These are phyloP conservation scores for Notarius quadriscutis DNA, from an alignment of 2,113 vertebrate species.

Conservation along the genomic window DNA sequence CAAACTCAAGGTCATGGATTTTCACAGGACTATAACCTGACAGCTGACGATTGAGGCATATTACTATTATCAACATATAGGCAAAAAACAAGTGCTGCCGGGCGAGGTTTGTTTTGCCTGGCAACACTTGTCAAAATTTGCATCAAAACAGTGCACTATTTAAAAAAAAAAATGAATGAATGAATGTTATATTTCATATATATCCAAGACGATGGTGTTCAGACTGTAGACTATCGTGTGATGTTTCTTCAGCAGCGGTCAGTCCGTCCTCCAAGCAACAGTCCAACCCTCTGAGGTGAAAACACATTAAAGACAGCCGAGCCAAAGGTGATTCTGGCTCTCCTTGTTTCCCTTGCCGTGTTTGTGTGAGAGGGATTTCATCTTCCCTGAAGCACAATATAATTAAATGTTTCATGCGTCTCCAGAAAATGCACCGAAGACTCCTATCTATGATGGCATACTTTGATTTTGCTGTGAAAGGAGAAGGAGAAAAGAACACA, in stretches of 20 bases:
- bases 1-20: too few species aligned
- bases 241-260: not conserved
- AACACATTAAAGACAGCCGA: conserved; percentile 23
- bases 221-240: not conserved
- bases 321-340: conserved; percentile 16
- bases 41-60: too few species aligned
- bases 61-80: too few species aligned
- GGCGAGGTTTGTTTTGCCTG: too few species aligned
- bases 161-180: not conserved
- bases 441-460: not conserved
- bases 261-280: not conserved
- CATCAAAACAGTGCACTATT: not conserved
- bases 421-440: not conserved
- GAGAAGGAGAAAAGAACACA: not conserved
- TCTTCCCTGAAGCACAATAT: conserved; percentile 23
- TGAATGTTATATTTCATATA: not conserved
- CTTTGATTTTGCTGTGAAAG: conserved; percentile 36
- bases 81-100: too few species aligned
- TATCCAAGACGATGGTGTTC: not conserved
- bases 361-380: not conserved
- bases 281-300: conserved; percentile 1
- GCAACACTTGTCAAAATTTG: not conserved
- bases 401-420: conserved; percentile 23
- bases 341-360: not conserved
- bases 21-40: too few species aligned